Conservation (phyloP, 1,140 invertebrate species). For the Homalodisca vitripennis region DNA sequence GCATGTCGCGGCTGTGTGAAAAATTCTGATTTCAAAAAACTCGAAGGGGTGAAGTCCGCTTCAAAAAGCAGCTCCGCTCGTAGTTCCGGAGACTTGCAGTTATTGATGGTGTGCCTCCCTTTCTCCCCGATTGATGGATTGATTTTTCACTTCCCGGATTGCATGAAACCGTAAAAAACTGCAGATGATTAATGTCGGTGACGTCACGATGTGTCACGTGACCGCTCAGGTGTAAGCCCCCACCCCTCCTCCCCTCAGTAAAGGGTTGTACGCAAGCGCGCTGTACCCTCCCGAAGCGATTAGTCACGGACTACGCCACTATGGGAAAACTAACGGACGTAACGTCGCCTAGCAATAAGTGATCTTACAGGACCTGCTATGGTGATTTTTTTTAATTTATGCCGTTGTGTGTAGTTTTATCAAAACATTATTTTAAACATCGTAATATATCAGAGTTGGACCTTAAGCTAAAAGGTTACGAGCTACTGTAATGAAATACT, state of each 20-base stretch:
- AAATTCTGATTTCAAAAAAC: conserved; percentile 24
- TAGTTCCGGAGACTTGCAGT: background rate
- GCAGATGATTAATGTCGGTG: conserved; percentile 7
- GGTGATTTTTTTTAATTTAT: background rate
- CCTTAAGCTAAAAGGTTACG: no score
- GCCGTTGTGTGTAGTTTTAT: background rate
- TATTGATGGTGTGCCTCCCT: conserved; percentile 16
- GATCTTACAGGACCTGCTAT: background rate
- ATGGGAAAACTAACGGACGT: background rate
- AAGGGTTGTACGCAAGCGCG: background rate
- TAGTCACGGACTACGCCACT: background rate
- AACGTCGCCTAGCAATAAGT: background rate
- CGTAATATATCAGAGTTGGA: background rate
- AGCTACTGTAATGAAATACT: no score
- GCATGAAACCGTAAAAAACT: conserved; percentile 14
- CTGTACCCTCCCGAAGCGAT: background rate
- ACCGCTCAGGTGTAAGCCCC: background rate
- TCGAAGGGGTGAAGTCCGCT: conserved; percentile 20
- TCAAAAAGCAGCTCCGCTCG: background rate
- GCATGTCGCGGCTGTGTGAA: background rate
- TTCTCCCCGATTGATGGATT: conserved; percentile 8
- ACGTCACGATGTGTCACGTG: background rate
- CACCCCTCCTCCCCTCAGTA: background rate
- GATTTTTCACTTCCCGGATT: conserved; percentile 26
- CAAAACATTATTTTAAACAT: background rate